Conservation (phyloP, 1,140 invertebrate species). For the Scaptomyza montana region DNA sequence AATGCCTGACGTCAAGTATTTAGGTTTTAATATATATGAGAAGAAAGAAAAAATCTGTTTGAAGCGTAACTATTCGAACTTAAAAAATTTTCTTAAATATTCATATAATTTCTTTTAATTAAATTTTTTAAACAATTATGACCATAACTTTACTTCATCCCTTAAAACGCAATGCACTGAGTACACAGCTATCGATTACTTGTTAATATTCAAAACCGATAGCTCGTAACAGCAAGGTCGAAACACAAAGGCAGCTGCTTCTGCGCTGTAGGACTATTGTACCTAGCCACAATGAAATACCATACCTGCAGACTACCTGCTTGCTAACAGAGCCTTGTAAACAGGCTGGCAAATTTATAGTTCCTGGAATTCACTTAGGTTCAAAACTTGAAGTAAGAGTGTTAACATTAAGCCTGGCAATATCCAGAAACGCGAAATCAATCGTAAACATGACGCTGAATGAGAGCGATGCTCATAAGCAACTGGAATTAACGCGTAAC, state of each 20-base stretch:
- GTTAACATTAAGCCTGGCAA: slow-evolving; percentile 3
- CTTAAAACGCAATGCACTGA: background rate
- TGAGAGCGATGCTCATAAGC: slow-evolving; percentile 85
- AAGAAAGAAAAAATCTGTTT: too few species aligned
- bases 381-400: background rate
- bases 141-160: background rate
- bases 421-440: slow-evolving; percentile 24
- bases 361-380: slow-evolving; percentile 26
- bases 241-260: slow-evolving; percentile 42
- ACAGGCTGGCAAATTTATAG: background rate
- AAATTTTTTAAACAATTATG: background rate
- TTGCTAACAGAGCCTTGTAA: slow-evolving; percentile 17
- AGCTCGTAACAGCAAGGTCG: slow-evolving; percentile 18
- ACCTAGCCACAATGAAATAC: slow-evolving; percentile 8
- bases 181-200: slow-evolving; percentile 22
- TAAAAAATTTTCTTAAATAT: background rate
- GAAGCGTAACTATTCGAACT: too few species aligned
- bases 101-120: background rate
- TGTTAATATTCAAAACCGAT: slow-evolving; percentile 30
- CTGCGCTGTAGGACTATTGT: slow-evolving; percentile 33
- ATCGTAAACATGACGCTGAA: slow-evolving; percentile 61
- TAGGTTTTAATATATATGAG: too few species aligned
- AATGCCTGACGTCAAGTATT: background rate
- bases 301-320: slow-evolving; percentile 23
- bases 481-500: slow-evolving; percentile 94